These are phyloP conservation scores for Capreolus pygargus DNA, from an alignment of 2,113 vertebrate species.

Conservation along the genomic window DNA sequence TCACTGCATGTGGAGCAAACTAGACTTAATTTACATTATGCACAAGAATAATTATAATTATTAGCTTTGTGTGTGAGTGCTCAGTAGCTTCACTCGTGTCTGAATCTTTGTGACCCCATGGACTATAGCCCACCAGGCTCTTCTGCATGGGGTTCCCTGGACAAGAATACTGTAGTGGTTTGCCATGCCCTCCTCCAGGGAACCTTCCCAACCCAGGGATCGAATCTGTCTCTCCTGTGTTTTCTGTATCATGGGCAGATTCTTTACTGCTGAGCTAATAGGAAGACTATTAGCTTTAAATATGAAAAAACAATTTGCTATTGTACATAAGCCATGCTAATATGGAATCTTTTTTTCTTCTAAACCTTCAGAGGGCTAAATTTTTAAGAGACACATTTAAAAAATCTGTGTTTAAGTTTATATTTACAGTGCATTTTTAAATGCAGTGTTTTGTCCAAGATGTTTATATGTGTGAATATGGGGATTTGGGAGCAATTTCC, in stretches of 20 bases:
- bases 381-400: neutral
- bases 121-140: neutral
- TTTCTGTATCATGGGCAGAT: neutral
- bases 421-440: slow-evolving; percentile 38
- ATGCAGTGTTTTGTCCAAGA: neutral
- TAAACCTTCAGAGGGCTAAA: slow-evolving; percentile 21
- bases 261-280: neutral
- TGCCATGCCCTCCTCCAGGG: neutral
- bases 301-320: neutral
- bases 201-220: neutral
- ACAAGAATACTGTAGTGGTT: neutral
- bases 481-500: neutral
- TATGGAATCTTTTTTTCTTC: slow-evolving; percentile 41
- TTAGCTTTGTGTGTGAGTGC: neutral
- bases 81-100: neutral
- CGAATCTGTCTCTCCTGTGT: neutral
- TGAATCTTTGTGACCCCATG: neutral
- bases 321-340: slow-evolving; percentile 36
- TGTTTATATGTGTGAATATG: slow-evolving; percentile 9
- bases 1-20: neutral
- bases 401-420: neutral
- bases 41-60: neutral
- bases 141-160: neutral
- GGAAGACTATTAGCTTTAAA: slow-evolving; percentile 35
- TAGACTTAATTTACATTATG: neutral